Evolutionary conservation across 2,888 invertebrate species (phyloP).

Genomic region (Dorcus hopei): DNA sequence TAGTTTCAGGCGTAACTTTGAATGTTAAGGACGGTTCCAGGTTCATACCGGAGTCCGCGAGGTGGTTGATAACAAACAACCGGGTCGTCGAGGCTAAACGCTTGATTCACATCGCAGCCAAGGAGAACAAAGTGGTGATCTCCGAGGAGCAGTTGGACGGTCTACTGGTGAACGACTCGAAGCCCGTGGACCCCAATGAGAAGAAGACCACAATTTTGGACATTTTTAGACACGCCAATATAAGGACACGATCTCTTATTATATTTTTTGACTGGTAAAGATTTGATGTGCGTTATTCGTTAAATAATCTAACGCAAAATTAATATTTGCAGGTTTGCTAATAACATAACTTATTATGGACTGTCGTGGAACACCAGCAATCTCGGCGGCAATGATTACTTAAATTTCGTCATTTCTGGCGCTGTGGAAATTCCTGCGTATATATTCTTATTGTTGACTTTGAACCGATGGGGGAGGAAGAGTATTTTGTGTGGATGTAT

Average conservation of each 20-base stretch:
- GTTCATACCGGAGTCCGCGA: slow-evolving; percentile 70
- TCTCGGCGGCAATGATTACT: slow-evolving; percentile 66
- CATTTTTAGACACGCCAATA: slow-evolving; percentile 61
- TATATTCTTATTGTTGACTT: slow-evolving; percentile 60
- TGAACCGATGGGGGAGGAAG: slow-evolving; percentile 70
- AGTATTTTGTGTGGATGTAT: slow-evolving; percentile 66
- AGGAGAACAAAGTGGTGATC: slow-evolving; percentile 61
- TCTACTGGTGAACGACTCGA: slow-evolving; percentile 52
- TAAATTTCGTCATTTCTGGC: slow-evolving; percentile 73
- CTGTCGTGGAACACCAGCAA: slow-evolving; percentile 72
- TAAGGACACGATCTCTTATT: slow-evolving; percentile 62
- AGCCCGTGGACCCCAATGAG: slow-evolving; percentile 36
- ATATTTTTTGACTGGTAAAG: slow-evolving; percentile 72
- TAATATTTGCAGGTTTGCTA: slow-evolving; percentile 66
- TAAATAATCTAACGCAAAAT: no score
- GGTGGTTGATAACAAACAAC: slow-evolving; percentile 68
- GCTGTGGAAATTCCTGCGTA: slow-evolving; percentile 76
- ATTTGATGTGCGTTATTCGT: not conserved
- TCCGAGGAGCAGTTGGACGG: slow-evolving; percentile 54
- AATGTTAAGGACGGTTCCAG: slow-evolving; percentile 24
- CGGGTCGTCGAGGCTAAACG: slow-evolving; percentile 60
- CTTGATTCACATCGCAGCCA: slow-evolving; percentile 61
- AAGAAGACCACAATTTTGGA: slow-evolving; percentile 56
- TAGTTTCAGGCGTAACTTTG: no score
- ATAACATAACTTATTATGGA: slow-evolving; percentile 75